A percentile compares a stretch with the other conserved stretches of the same genome.
Conservation (phyloP, 2,113 vertebrate species). For the Ciconia maguari region DNA sequence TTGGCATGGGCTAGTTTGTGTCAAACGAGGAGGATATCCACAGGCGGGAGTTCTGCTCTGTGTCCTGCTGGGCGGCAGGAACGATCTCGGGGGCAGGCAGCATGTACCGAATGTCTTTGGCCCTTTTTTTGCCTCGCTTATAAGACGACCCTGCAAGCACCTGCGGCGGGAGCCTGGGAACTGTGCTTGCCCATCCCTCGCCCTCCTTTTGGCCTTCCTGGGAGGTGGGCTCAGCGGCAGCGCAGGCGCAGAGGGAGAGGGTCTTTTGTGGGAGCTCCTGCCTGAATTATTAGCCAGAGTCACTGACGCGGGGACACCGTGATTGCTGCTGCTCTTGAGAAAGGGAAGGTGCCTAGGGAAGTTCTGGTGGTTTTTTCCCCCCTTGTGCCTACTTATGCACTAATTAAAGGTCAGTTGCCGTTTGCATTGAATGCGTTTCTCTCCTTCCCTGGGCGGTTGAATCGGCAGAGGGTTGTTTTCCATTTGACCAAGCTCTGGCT, state of each 20-base stretch:
- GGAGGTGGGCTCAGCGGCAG: background rate
- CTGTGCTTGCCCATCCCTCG: background rate
- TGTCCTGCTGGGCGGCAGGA: background rate
- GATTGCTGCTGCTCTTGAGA: background rate
- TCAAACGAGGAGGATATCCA: background rate
- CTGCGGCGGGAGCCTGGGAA: background rate
- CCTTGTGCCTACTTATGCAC: background rate
- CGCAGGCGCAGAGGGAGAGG: background rate
- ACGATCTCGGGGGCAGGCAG: background rate
- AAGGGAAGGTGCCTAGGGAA: background rate
- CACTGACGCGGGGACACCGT: accelerated
- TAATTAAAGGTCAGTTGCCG: slow-evolving; percentile 47
- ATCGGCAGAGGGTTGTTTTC: background rate
- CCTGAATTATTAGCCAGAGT: background rate
- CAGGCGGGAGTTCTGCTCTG: background rate
- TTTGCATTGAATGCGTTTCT: background rate
- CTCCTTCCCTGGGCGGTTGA: background rate
- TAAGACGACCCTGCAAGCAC: background rate
- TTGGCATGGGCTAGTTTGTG: background rate
- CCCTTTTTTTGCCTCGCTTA: background rate
- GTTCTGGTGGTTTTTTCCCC: background rate
- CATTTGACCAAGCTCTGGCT: background rate
- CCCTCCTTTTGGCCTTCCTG: background rate
- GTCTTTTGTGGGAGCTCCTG: background rate
- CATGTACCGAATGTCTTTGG: background rate